Conservation (phyloP, 2,113 vertebrate genomes). For the Alexandromys fortis region DNA sequence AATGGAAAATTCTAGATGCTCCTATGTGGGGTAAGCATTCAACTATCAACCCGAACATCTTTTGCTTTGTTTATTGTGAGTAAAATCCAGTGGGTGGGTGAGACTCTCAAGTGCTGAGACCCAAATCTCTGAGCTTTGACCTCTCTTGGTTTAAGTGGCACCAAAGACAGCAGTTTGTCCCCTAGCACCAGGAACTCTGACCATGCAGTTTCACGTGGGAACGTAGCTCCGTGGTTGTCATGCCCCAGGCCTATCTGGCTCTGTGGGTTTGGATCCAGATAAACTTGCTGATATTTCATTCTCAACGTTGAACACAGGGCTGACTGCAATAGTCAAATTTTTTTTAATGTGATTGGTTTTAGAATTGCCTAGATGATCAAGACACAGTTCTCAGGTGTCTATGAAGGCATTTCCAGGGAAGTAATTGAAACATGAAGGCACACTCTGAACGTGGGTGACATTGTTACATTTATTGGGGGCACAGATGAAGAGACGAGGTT, state of each 20-base stretch:
- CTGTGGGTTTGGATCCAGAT: not conserved
- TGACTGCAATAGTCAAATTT: not conserved
- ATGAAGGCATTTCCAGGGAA: not conserved
- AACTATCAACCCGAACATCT: not conserved
- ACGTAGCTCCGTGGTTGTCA: fast-evolving
- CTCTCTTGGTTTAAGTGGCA: not conserved
- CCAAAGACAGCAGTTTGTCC: not conserved
- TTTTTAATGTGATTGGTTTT: not conserved
- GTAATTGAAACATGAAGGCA: not conserved
- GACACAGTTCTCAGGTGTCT: not conserved
- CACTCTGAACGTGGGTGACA: not conserved
- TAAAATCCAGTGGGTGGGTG: not conserved
- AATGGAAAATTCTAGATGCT: not conserved
- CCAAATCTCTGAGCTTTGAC: not conserved
- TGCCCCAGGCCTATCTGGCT: not conserved
- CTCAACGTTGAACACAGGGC: not conserved
- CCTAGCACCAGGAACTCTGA: not conserved
- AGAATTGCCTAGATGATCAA: not conserved
- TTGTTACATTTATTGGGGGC: not conserved
- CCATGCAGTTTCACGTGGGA: not conserved
- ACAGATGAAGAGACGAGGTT: not conserved
- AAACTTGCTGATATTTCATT: not conserved
- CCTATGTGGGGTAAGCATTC: not conserved
- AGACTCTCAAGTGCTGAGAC: not conserved
- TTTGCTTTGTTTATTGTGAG: not conserved